Conservation (phyloP, 2,888 invertebrate species). For the Cephus nigrinus region DNA sequence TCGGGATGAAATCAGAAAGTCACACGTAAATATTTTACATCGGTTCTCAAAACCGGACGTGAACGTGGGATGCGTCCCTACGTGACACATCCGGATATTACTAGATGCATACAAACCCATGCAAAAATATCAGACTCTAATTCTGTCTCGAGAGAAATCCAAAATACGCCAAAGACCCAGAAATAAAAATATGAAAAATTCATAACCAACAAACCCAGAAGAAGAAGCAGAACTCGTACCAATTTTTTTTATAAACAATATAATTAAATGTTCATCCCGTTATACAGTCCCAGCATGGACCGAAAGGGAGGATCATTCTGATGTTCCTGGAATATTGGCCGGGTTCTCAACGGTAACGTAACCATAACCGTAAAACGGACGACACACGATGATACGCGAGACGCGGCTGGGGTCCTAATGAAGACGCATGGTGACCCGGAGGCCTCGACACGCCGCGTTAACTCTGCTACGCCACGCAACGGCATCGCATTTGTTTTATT, state of each 20-base stretch:
- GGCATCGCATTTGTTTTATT: conserved; percentile 21
- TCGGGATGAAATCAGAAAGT: not conserved
- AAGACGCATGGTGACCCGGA: conserved; percentile 44
- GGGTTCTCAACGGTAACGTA: not conserved
- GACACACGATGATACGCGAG: conserved; percentile 36
- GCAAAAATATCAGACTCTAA: too few relatives aligned
- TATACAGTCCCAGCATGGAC: not conserved
- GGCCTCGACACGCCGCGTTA: conserved; percentile 36
- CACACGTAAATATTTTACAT: not conserved
- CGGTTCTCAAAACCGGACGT: not conserved
- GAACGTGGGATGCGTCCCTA: not conserved
- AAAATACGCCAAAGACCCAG: too few relatives aligned
- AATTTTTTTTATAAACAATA: too few relatives aligned
- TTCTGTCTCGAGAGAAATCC: too few relatives aligned
- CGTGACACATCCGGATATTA: not conserved
- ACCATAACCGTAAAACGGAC: conserved; percentile 35
- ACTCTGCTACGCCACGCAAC: conserved; percentile 23
- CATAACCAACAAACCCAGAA: not conserved
- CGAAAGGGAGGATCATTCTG: not conserved
- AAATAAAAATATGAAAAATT: not conserved
- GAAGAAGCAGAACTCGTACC: not conserved
- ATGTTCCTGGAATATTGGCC: not conserved
- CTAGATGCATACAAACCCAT: too few relatives aligned
- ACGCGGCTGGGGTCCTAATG: conserved; percentile 37
- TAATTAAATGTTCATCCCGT: too few relatives aligned